Evolutionary conservation across 2,113 vertebrate genomes (phyloP).

Genomic region (Nothoprocta perdicaria): DNA sequence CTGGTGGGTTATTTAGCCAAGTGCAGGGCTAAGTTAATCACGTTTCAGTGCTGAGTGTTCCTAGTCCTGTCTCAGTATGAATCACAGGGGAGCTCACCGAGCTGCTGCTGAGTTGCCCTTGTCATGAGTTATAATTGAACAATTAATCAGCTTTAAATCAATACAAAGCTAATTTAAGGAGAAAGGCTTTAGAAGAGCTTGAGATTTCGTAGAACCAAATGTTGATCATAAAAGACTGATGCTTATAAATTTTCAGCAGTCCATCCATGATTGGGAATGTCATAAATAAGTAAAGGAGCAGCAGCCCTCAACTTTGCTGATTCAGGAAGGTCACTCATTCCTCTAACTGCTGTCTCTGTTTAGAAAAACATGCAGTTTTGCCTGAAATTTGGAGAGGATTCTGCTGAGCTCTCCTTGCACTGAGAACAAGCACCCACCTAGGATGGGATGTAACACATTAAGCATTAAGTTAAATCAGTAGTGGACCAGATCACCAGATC

Average conservation of each 20-base stretch:
- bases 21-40: not conserved
- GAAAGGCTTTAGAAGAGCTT: not conserved
- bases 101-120: constrained; percentile 11
- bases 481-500: not conserved
- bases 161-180: constrained; percentile 25
- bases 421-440: not conserved
- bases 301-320: not conserved
- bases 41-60: not conserved
- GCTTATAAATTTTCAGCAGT: not conserved
- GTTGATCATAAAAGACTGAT: not conserved
- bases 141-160: constrained; percentile 38
- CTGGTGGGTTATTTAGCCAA: not conserved
- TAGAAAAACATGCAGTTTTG: not conserved
- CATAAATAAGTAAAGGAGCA: not conserved
- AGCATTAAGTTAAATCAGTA: not conserved
- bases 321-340: accelerated
- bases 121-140: constrained; percentile 25
- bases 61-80: not conserved
- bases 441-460: not conserved
- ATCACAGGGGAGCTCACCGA: not conserved
- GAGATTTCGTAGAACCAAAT: not conserved
- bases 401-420: not conserved
- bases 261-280: not conserved
- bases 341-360: not conserved
- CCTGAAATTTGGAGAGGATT: not conserved